These are phyloP conservation scores for Ifrita kowaldi DNA, from an alignment of 2,113 vertebrate species.

Conservation along the genomic window DNA sequence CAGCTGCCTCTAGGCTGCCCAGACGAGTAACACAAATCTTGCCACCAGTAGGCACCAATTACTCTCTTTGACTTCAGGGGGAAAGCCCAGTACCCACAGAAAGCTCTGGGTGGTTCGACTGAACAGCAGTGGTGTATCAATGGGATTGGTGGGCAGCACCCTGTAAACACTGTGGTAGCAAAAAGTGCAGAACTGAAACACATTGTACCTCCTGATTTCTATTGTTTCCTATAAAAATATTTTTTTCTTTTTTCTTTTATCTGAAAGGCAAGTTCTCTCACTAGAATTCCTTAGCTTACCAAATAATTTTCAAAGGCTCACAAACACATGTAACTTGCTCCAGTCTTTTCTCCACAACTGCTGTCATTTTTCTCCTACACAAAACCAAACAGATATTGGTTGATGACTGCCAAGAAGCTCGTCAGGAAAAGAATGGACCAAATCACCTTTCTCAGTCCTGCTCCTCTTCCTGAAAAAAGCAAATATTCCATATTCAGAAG, in stretches of 20 bases:
- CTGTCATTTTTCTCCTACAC: neutral
- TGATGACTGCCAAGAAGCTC: neutral
- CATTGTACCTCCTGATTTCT: neutral
- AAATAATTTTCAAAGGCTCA: neutral
- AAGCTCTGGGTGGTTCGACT: neutral
- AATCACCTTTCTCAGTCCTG: neutral
- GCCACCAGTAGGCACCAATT: neutral
- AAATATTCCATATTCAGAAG: neutral
- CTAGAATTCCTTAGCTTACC: neutral
- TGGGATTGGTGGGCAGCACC: neutral
- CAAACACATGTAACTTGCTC: neutral
- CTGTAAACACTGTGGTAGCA: neutral
- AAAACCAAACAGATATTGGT: neutral
- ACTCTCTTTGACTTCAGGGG: neutral
- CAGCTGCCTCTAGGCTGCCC: neutral
- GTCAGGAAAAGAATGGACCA: neutral
- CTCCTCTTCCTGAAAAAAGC: neutral
- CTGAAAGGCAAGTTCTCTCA: neutral
- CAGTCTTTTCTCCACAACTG: neutral
- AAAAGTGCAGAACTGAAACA: neutral
- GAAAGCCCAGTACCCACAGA: neutral
- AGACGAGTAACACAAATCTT: neutral
- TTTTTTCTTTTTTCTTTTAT: neutral
- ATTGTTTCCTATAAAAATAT: neutral
- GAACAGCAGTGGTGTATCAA: neutral